These are phyloP conservation scores for Drosophila koepferae DNA, from an alignment of 2,888 invertebrate genomes.

Conservation along the genomic window DNA sequence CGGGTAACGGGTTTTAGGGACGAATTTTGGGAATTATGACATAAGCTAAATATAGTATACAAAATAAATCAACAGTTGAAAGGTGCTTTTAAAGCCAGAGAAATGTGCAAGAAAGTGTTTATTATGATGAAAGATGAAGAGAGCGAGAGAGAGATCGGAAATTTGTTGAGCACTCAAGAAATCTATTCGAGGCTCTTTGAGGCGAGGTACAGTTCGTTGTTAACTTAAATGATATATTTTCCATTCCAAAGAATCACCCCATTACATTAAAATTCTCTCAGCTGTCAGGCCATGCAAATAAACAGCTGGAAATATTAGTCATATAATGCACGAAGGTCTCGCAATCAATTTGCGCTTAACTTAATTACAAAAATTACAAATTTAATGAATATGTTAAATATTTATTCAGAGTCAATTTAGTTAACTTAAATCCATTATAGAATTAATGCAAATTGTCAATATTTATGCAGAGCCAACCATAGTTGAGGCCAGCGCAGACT, in stretches of 20 bases:
- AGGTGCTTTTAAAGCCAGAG: not conserved
- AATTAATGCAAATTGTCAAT: not conserved
- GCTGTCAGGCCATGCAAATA: no score
- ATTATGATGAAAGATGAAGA: no score
- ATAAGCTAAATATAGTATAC: not conserved
- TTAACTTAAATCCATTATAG: not conserved
- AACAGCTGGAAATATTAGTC: no score
- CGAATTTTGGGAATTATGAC: not conserved
- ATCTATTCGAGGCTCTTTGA: no score
- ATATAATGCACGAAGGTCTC: no score
- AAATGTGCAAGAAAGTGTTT: not conserved
- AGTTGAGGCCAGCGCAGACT: no score
- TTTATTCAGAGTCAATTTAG: slow-evolving; percentile 12
- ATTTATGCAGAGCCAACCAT: slow-evolving; percentile 9
- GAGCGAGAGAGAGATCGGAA: no score
- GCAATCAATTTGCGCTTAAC: not conserved
- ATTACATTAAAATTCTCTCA: no score
- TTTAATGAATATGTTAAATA: not conserved
- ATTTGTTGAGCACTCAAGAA: no score
- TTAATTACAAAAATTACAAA: not conserved
- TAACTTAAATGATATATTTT: no score
- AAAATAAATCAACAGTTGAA: not conserved
- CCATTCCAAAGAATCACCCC: no score
- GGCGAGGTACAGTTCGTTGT: no score
- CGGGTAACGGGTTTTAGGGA: not conserved